Percentiles rank a stretch among this genome's conserved stretches.
Conservation (phyloP, 2,797 vertebrate species). For the Rhincodon typus region DNA sequence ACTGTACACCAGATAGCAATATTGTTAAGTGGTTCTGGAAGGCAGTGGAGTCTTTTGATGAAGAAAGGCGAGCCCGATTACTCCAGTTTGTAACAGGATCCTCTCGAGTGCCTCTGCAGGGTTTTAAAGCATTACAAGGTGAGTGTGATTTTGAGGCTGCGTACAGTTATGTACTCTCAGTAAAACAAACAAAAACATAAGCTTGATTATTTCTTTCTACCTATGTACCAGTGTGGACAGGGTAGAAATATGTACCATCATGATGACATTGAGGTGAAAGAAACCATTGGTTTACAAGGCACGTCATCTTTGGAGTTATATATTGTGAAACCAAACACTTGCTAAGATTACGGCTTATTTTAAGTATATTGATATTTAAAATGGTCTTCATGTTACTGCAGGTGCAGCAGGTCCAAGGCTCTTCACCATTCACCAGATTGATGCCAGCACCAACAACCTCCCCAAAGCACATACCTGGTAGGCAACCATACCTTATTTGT, state of each 20-base stretch:
- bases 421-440: slow-evolving; percentile 95
- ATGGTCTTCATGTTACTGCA: slow-evolving; percentile 44
- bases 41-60: slow-evolving; percentile 91
- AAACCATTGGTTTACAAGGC: not conserved
- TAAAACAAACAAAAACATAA: not conserved
- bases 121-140: slow-evolving; percentile 99
- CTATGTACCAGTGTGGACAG: not conserved
- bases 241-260: too few species aligned
- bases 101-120: slow-evolving; percentile 90
- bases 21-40: slow-evolving; percentile 98
- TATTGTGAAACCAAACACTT: not conserved
- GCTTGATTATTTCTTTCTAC: not conserved
- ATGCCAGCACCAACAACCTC: slow-evolving; percentile 87
- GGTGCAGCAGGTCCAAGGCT: slow-evolving; percentile 89
- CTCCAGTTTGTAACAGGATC: slow-evolving; percentile 97
- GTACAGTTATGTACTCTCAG: too few species aligned
- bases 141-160: not conserved
- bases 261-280: not conserved
- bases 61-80: slow-evolving; percentile 83
- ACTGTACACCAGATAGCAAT: slow-evolving; percentile 91
- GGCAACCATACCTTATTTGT: not conserved
- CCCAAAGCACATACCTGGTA: slow-evolving; percentile 96
- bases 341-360: not conserved
- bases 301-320: not conserved
- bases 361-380: not conserved